Conservation (phyloP, 53 echinoderm and acorn worm genomes). For the Holothuria scabra region DNA sequence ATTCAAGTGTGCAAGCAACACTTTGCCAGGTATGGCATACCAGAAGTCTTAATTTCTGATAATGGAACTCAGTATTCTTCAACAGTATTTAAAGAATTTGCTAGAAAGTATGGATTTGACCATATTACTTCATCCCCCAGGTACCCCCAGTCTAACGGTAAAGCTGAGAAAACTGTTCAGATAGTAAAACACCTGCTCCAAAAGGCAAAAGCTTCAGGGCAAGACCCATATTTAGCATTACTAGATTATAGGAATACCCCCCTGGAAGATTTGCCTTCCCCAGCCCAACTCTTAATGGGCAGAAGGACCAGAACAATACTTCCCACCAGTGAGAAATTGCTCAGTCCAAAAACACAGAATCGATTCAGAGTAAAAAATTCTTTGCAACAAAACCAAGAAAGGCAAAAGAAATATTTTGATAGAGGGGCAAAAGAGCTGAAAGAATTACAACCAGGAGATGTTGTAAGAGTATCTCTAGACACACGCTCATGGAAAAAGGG, state of each 20-base stretch:
- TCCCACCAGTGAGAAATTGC: constrained; percentile 17
- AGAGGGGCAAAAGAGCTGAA: background rate
- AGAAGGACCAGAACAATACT: constrained; percentile 39
- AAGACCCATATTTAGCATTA: constrained; percentile 47
- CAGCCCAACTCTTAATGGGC: constrained; percentile 49
- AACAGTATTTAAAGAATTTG: background rate
- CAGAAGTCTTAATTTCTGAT: constrained; percentile 28
- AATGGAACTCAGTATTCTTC: constrained; percentile 24
- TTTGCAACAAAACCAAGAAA: background rate
- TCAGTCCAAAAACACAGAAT: constrained; percentile 32
- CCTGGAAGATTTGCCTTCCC: constrained; percentile 42
- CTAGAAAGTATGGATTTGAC: background rate
- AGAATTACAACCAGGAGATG: constrained; percentile 5
- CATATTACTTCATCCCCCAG: constrained; percentile 6
- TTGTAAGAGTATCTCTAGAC: no score
- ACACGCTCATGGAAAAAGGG: background rate
- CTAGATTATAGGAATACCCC: constrained; percentile 49
- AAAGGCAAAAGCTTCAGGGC: constrained; percentile 28
- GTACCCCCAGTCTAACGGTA: constrained; percentile 6
- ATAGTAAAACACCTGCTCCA: background rate
- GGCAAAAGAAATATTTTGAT: background rate
- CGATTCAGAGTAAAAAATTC: background rate
- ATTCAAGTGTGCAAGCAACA: constrained; percentile 7
- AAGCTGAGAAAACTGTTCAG: constrained; percentile 20
- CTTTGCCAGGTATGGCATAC: constrained; percentile 33